Evolutionary conservation across 2,797 vertebrate species (phyloP).

Genomic region (Macroramphosus scolopax): DNA sequence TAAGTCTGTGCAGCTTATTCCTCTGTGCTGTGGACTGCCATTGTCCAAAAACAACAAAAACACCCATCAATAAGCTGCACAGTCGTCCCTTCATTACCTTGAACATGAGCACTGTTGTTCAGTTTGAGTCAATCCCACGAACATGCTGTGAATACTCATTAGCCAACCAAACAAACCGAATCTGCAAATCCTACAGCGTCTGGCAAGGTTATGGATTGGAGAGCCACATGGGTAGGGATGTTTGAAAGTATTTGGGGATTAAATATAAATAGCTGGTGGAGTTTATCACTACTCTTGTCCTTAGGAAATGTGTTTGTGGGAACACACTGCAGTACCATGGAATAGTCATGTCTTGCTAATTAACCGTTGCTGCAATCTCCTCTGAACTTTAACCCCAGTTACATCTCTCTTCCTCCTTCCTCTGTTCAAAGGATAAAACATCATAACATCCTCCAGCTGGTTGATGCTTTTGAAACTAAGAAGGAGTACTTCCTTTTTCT

Average conservation of each 20-base stretch:
- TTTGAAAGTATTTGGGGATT: too few relatives aligned
- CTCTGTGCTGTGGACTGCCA: neutral
- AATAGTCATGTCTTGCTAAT: too few relatives aligned
- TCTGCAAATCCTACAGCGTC: neutral
- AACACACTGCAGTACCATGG: too few relatives aligned
- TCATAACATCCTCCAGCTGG: conserved; percentile 94
- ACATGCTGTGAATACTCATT: neutral
- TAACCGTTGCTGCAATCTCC: too few relatives aligned
- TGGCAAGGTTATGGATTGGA: too few relatives aligned
- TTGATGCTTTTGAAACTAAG: conserved; percentile 95
- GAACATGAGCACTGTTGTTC: neutral
- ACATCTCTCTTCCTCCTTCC: conserved; percentile 1
- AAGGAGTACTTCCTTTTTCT: conserved; percentile 97
- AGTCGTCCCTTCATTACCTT: neutral
- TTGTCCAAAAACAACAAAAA: neutral
- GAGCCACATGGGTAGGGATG: too few relatives aligned
- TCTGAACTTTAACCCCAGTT: too few relatives aligned
- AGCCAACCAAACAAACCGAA: neutral
- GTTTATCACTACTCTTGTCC: too few relatives aligned
- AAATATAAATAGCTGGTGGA: too few relatives aligned
- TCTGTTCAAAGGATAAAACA: conserved; percentile 88
- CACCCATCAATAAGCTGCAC: neutral
- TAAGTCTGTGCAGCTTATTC: too few relatives aligned
- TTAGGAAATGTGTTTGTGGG: too few relatives aligned
- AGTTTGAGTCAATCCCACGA: neutral